These are phyloP conservation scores for Potorous gilbertii DNA, from an alignment of 2,797 vertebrate genomes.

Conservation along the genomic window DNA sequence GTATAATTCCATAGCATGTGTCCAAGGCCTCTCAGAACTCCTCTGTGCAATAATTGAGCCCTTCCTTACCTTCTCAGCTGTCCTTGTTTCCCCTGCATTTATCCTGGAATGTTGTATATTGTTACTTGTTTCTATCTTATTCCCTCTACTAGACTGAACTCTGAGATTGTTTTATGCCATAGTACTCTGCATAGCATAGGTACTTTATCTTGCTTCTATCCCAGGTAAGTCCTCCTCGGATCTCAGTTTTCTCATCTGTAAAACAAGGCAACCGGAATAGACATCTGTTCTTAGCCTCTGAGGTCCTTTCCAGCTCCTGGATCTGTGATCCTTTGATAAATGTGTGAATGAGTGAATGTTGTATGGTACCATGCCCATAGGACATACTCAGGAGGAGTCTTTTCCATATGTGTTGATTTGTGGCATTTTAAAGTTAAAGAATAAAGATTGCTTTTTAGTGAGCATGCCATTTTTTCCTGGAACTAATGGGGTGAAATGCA, in stretches of 20 bases:
- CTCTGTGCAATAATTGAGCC: background rate
- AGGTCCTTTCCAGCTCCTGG: background rate
- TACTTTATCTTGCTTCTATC: background rate
- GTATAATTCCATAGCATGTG: background rate
- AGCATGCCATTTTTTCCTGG: conserved; percentile 39
- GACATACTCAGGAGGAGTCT: background rate
- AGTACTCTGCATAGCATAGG: background rate
- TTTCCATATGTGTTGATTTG: background rate
- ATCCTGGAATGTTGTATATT: background rate
- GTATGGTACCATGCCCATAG: background rate
- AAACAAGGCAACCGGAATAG: background rate
- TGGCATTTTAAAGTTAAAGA: conserved; percentile 47
- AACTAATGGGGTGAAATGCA: conserved; percentile 21
- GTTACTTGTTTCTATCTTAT: background rate
- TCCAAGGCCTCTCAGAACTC: background rate
- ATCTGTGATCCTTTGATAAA: background rate
- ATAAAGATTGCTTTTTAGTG: conserved; percentile 42
- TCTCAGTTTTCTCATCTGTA: background rate
- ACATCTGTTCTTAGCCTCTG: background rate
- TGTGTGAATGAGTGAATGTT: background rate
- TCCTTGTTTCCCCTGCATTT: background rate
- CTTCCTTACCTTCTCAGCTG: background rate
- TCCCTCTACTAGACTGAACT: background rate
- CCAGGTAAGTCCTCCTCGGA: no score
- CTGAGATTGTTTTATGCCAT: background rate